phyloP scores from a whole-genome alignment of 1,140 invertebrate genomes.

The Lanistes nyassanus region DNA sequence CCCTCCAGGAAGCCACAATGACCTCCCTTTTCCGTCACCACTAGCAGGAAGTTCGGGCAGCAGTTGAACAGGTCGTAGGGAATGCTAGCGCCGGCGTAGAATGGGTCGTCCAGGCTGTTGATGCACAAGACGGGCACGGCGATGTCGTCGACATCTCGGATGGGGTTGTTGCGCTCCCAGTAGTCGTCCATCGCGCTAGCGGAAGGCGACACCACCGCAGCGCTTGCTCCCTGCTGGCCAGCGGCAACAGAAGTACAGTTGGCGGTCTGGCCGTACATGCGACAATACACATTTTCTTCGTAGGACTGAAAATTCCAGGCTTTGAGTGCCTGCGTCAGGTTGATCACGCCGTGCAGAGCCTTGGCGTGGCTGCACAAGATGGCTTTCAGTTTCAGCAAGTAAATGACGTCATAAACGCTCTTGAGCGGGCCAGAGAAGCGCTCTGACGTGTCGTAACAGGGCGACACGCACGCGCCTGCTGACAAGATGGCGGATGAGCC shows the following conservation, averaged over 20 bases:
- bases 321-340: constrained; percentile 37
- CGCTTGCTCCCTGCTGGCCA: background rate
- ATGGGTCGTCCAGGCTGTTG: constrained; percentile 57
- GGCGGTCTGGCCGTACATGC: constrained; percentile 37
- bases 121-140: constrained; percentile 59
- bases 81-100: constrained; percentile 36
- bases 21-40: constrained; percentile 48
- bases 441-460: constrained; percentile 44
- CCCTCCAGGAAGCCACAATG: constrained; percentile 56
- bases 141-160: constrained; percentile 62
- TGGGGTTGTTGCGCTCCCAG: constrained; percentile 58
- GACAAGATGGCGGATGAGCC: constrained; percentile 49
- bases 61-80: constrained; percentile 54
- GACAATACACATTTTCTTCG: constrained; percentile 47
- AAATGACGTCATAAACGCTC: constrained; percentile 48
- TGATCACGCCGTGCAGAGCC: constrained; percentile 41
- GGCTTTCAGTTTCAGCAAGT: constrained; percentile 43
- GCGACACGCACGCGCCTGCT: constrained; percentile 47
- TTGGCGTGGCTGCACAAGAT: constrained; percentile 42
- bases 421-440: constrained; percentile 29
- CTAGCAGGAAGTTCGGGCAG: constrained; percentile 51
- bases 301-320: constrained; percentile 43
- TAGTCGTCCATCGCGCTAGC: constrained; percentile 42
- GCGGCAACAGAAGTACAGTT: background rate
- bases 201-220: background rate